Base-by-base conservation (phyloP, 2,113 vertebrate genomes). In the Phyllostomus discolor region DNA sequence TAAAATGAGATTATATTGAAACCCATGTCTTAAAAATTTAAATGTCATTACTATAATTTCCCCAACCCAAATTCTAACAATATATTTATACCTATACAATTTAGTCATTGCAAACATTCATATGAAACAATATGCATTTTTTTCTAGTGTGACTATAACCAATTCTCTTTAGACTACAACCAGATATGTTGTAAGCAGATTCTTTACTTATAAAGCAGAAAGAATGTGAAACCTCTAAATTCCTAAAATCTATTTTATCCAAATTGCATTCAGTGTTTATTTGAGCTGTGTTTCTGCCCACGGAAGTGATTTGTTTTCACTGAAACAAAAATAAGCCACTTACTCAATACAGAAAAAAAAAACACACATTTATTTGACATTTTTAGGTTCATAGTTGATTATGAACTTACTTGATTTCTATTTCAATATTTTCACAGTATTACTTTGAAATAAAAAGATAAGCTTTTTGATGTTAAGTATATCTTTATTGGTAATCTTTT, bases 251-350 rank as follows among this genome's bases (percentile, higher is more conserved):
- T 84, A 46, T 92, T 95, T 97, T 50, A 88, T 78, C 26, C 41
- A 78, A 95, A 94, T 95, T 90, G 59, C 28, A 96, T 95, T 85
- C 31, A 10, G 17, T 72, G 41, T 93, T 93, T 94, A 64, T 95
- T 50, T 97, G 84, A 93, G 54, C 28, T 78, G 19, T 73, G 22
- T 76, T 93, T 17, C 19, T 89, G 59, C 16, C 43, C 48, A 80
- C 59, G 10, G 80, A 92, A 96, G 26, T 5, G 38, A 92, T 97
- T 94, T 96, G 35, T 22, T 95, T 97, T 80, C 28, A 4, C 38
- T 96, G 48, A 82, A 94, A 52, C 80, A 50, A 94, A 97, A 96
- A 79, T 95, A 33, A 95, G 88, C 84, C 35, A 38, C 31, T 64
- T 96, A 62, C 12, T 92, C 46, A 92, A 62, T 38, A 92, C 4